Evolutionary conservation across 2,113 vertebrate species (phyloP).

Genomic region (Centropus bengalensis): DNA sequence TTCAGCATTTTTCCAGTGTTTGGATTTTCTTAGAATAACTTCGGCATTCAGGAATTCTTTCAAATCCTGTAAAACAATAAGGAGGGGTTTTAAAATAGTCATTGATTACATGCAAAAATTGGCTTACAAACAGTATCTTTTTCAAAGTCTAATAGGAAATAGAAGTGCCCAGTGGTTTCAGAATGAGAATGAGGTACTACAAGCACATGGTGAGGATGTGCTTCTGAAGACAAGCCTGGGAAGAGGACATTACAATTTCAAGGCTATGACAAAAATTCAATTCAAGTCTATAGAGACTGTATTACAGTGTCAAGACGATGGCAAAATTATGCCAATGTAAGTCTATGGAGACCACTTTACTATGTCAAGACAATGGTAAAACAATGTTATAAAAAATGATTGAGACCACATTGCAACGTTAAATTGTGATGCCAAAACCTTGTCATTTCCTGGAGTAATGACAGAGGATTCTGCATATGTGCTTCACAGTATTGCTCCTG

Average conservation of each 20-base stretch:
- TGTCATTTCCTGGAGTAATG: constrained; percentile 71
- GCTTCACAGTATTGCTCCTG: not conserved
- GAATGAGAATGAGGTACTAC: constrained; percentile 29
- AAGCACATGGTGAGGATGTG: constrained; percentile 59
- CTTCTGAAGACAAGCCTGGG: constrained; percentile 71
- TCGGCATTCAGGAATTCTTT: not conserved
- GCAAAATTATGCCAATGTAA: constrained; percentile 79
- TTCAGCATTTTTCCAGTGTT: not conserved
- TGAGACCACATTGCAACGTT: constrained; percentile 79
- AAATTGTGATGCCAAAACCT: constrained; percentile 82
- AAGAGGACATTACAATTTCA: constrained; percentile 84
- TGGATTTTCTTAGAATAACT: constrained; percentile 12
- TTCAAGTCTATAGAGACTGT: constrained; percentile 81
- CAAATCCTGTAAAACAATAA: not conserved
- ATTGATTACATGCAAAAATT: constrained; percentile 20
- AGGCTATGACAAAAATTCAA: constrained; percentile 82
- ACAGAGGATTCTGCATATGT: constrained; percentile 48
- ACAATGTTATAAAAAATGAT: constrained; percentile 77
- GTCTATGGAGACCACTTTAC: constrained; percentile 82
- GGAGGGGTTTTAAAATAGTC: constrained; percentile 58
- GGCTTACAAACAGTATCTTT: constrained; percentile 21
- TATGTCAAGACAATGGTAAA: constrained; percentile 78
- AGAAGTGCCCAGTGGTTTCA: constrained; percentile 47
- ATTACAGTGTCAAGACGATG: constrained; percentile 82
- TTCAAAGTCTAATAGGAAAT: constrained; percentile 18